phyloP scores from a whole-genome alignment of 1,140 invertebrate genomes.

The Ceratosolen solmsi region DNA sequence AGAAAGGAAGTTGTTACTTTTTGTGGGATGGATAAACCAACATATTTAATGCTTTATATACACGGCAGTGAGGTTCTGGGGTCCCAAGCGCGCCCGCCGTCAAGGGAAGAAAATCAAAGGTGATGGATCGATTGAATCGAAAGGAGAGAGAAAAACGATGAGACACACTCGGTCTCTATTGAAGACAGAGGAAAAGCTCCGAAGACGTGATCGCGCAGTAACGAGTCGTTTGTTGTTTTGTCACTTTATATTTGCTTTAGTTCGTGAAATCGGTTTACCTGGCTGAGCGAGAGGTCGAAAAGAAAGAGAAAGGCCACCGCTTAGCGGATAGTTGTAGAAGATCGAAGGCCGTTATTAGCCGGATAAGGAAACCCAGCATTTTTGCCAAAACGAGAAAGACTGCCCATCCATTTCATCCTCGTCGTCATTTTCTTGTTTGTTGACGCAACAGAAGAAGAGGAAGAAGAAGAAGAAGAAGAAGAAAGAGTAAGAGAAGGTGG shows the following conservation, averaged over 20 bases:
- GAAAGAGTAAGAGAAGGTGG: background rate
- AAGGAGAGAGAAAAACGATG: conserved; percentile 15
- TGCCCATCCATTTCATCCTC: background rate
- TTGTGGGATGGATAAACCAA: background rate
- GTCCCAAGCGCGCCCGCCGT: background rate
- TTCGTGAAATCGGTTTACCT: conserved; percentile 58
- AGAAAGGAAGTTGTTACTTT: background rate
- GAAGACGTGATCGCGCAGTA: conserved; percentile 45
- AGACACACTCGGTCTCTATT: background rate
- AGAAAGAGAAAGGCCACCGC: conserved; percentile 32
- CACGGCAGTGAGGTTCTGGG: too few species aligned
- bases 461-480: background rate
- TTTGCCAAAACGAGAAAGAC: conserved; percentile 43
- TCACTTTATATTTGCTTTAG: conserved; percentile 56
- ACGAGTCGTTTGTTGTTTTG: conserved; percentile 56
- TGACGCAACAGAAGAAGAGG: conserved; percentile 5
- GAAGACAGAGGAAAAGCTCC: background rate
- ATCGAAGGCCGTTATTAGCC: conserved; percentile 51
- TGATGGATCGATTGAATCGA: background rate
- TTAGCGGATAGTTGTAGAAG: conserved; percentile 49
- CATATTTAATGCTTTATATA: background rate
- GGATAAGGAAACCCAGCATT: conserved; percentile 45
- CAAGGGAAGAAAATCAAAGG: conserved; percentile 22
- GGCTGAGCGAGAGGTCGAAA: background rate
- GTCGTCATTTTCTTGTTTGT: background rate